Evolutionary conservation across 2,888 invertebrate genomes (phyloP).

Genomic region (Drosophila borborema): DNA sequence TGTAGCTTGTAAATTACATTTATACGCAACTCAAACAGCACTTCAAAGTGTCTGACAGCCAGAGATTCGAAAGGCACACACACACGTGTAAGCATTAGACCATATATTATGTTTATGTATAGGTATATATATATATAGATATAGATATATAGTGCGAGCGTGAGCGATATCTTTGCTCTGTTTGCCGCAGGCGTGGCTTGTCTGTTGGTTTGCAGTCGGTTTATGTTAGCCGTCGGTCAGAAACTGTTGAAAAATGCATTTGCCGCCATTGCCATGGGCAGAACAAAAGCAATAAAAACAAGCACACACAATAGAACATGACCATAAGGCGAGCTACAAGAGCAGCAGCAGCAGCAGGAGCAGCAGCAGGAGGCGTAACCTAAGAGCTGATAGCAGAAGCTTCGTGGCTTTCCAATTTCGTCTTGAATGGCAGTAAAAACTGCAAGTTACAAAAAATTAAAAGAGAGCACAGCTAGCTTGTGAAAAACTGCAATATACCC

Average conservation of each 20-base stretch:
- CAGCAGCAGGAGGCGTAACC: background rate
- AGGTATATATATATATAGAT: conserved; percentile 7
- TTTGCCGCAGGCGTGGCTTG: conserved; percentile 12
- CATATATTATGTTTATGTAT: background rate
- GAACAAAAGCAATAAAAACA: background rate
- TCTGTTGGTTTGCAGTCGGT: conserved; percentile 10
- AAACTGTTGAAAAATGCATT: conserved; percentile 37
- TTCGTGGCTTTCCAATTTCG: conserved; percentile 29
- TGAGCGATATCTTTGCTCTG: conserved; percentile 1
- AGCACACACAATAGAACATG: conserved; percentile 21
- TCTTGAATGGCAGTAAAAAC: conserved; percentile 19
- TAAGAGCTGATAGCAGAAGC: conserved; percentile 14
- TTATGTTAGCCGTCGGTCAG: conserved; percentile 27
- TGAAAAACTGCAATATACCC: background rate
- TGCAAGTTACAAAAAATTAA: conserved; percentile 32
- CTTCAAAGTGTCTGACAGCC: conserved; percentile 48
- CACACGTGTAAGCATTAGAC: background rate
- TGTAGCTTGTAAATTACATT: conserved; percentile 74
- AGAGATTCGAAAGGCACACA: background rate
- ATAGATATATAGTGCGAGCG: background rate
- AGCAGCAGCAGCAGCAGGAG: background rate
- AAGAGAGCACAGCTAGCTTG: background rate
- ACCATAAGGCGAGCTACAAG: conserved; percentile 12
- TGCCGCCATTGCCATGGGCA: conserved; percentile 9
- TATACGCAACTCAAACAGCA: conserved; percentile 74